Percentiles rank a stretch among this genome's conserved stretches.
phyloP scores from a whole-genome alignment of 2,797 vertebrate species.

The Benthosema pterotum region DNA sequence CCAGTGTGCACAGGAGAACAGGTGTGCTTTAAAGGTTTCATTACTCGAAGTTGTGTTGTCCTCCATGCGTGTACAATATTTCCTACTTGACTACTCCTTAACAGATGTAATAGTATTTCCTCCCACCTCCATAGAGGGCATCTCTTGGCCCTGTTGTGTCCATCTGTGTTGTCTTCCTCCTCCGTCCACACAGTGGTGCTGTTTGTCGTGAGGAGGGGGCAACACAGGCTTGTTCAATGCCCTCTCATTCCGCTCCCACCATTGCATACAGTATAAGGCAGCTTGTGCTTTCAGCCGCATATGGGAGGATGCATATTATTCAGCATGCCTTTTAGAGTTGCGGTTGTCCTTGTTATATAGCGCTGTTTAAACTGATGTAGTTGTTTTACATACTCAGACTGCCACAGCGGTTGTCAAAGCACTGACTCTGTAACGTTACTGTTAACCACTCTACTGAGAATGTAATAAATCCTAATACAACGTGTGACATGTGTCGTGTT shows the following conservation, averaged over 20 bases:
- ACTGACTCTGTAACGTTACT: slow-evolving; percentile 37
- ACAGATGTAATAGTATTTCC: slow-evolving; percentile 4
- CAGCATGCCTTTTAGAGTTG: slow-evolving; percentile 44
- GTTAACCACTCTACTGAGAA: slow-evolving; percentile 42
- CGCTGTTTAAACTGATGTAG: neutral
- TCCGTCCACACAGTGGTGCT: slow-evolving; percentile 65
- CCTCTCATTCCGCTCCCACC: neutral
- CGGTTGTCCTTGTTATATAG: too few relatives aligned
- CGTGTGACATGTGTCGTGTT: slow-evolving; percentile 13
- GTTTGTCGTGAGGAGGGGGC: slow-evolving; percentile 28
- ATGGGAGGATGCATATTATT: slow-evolving; percentile 48
- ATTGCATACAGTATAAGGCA: neutral
- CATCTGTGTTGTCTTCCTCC: slow-evolving; percentile 17
- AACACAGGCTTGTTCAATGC: slow-evolving; percentile 13
- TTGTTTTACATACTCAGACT: slow-evolving; percentile 31
- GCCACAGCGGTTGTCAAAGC: slow-evolving; percentile 33
- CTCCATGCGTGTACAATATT: slow-evolving; percentile 15
- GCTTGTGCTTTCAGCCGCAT: slow-evolving; percentile 21
- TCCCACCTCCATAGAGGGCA: neutral
- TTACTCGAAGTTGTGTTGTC: slow-evolving; percentile 4
- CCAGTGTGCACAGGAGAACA: neutral
- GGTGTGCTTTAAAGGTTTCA: slow-evolving; percentile 5
- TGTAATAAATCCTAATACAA: slow-evolving; percentile 63
- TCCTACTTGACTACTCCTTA: neutral
- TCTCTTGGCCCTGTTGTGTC: neutral